Conservation (phyloP, 2,113 vertebrate genomes). For the Zosterops pallidus region DNA sequence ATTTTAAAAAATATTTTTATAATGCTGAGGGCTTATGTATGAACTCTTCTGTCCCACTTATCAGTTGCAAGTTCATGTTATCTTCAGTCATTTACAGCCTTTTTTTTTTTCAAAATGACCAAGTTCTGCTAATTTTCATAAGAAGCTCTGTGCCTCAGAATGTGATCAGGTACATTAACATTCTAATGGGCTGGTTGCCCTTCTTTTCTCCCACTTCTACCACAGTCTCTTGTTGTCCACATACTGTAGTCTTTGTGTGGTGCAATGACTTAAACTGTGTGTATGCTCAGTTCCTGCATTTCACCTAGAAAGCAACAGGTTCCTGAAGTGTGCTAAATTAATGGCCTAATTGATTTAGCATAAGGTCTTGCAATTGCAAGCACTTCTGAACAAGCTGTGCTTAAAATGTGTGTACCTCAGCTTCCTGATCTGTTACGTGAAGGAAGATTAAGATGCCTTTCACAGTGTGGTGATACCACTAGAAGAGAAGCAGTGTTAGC, state of each 20-base stretch:
- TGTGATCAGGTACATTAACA: neutral
- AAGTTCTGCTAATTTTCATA: neutral
- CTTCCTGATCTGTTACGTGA: neutral
- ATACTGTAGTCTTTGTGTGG: neutral
- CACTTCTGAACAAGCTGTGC: neutral
- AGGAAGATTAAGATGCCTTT: neutral
- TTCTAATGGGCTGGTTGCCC: neutral
- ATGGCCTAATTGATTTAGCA: neutral
- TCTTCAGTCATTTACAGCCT: neutral
- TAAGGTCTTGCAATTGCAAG: neutral
- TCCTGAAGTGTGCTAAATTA: neutral
- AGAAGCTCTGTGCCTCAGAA: neutral
- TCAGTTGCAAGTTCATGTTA: neutral
- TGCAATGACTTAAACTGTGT: neutral
- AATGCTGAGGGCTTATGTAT: neutral
- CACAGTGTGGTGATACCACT: fast-evolving
- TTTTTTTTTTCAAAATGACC: neutral
- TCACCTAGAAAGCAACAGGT: neutral
- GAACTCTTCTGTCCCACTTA: neutral
- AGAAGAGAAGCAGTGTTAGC: neutral
- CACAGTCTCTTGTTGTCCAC: neutral
- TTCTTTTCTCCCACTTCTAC: neutral
- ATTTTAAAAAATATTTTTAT: neutral
- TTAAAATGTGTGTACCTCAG: neutral
- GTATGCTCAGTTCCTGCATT: neutral